Conservation (phyloP, 2,888 invertebrate species). For the Lepidochitona cinerea region DNA sequence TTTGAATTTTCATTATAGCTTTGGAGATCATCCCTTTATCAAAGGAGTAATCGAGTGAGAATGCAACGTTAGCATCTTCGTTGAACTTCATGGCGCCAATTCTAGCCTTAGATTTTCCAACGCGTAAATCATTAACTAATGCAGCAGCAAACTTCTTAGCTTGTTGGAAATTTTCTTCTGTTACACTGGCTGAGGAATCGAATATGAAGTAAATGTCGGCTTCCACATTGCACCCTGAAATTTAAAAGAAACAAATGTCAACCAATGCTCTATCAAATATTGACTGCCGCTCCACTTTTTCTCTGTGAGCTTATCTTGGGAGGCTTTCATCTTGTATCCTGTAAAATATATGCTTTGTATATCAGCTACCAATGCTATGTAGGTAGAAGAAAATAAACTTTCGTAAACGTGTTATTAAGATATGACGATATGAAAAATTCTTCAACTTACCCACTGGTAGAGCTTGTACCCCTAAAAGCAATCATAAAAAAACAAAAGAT, state of each 20-base stretch:
- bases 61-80: neutral
- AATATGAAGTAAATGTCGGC: conserved; percentile 15
- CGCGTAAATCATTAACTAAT: conserved; percentile 10
- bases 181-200: conserved; percentile 16
- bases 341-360: no score
- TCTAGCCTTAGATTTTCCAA: neutral
- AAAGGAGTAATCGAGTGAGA: conserved; percentile 2
- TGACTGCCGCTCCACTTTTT: no score
- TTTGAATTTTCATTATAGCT: neutral
- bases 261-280: no score
- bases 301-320: no score
- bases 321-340: no score
- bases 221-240: neutral
- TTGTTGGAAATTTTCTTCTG: neutral
- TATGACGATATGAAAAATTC: no score
- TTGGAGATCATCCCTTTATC: neutral
- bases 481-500: no score
- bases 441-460: no score
- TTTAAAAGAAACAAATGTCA: neutral
- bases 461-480: no score
- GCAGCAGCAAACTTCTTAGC: neutral
- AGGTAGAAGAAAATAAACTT: no score
- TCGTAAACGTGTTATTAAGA: no score
- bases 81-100: conserved; percentile 11
- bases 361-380: no score